These are phyloP conservation scores for Nomada ferruginata DNA, from an alignment of 2,888 invertebrate genomes.

Conservation along the genomic window DNA sequence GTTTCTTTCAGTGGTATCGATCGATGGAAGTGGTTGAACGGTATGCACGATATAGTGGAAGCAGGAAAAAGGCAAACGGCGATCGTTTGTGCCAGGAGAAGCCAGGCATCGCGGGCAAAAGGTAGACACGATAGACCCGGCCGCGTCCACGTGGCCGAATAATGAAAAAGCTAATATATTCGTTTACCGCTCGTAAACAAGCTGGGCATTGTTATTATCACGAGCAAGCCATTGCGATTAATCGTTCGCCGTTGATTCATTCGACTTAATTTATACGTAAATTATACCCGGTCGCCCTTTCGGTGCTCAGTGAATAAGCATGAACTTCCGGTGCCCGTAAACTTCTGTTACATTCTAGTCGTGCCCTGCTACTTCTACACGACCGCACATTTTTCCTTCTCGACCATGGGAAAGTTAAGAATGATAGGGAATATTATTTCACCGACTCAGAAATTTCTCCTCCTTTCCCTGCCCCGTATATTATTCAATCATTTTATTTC, in stretches of 20 bases:
- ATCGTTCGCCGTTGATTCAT: conserved; percentile 82
- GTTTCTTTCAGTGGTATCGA: neutral
- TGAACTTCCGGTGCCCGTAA: conserved; percentile 80
- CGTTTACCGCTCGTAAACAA: conserved; percentile 78
- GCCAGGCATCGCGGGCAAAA: conserved; percentile 55
- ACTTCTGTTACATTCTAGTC: conserved; percentile 64
- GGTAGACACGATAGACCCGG: conserved; percentile 62
- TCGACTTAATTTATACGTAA: conserved; percentile 81
- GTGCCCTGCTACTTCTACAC: conserved; percentile 29
- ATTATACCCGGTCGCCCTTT: conserved; percentile 81
- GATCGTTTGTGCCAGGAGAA: conserved; percentile 65
- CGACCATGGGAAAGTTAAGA: neutral
- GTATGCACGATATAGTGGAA: neutral
- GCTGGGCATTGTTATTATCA: conserved; percentile 77
- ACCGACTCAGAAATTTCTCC: neutral
- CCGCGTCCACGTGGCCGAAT: conserved; percentile 78
- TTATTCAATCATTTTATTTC: no score
- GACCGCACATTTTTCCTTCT: conserved; percentile 9
- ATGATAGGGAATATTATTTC: neutral
- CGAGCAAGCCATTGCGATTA: conserved; percentile 78
- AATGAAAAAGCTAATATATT: conserved; percentile 81
- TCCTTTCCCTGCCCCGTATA: no score
- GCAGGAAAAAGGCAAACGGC: neutral
- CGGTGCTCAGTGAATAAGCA: conserved; percentile 82
- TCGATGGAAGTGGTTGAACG: neutral